Evolutionary conservation across 2,888 invertebrate genomes (phyloP).

Genomic region (Carcina quercana): DNA sequence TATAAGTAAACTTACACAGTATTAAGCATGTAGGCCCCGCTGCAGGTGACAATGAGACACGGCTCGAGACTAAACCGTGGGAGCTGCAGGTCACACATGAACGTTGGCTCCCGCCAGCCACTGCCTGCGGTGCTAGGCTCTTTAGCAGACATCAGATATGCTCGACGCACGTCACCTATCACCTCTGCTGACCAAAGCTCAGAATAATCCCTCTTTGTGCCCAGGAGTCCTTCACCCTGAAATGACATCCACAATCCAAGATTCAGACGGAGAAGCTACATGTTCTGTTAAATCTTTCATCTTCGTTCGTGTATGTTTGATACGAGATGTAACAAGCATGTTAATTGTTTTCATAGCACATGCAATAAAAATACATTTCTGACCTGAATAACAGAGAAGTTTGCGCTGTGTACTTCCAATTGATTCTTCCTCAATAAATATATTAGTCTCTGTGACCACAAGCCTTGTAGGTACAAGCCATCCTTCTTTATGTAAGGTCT

Average conservation of each 20-base stretch:
- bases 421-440: constrained; percentile 56
- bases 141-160: constrained; percentile 47
- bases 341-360: not conserved
- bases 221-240: constrained; percentile 49
- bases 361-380: constrained; percentile 6
- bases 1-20: constrained; percentile 50
- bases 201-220: constrained; percentile 47
- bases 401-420: constrained; percentile 61
- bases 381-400: constrained; percentile 59
- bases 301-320: not conserved
- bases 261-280: not conserved
- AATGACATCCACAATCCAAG: no score
- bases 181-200: constrained; percentile 58
- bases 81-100: constrained; percentile 57
- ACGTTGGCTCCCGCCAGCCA: constrained; percentile 61
- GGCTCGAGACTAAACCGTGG: constrained; percentile 59
- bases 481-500: constrained; percentile 55
- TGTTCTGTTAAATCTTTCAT: no score
- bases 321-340: not conserved
- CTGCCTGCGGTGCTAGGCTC: constrained; percentile 30
- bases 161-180: constrained; percentile 48
- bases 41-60: constrained; percentile 71
- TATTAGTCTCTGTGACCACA: constrained; percentile 63
- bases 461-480: constrained; percentile 48
- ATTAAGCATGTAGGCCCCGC: constrained; percentile 70